A percentile compares a stretch with the other conserved stretches of the same genome.
Conservation (phyloP, 92 coral and sea anemone species). For the Pocillopora grandis region DNA sequence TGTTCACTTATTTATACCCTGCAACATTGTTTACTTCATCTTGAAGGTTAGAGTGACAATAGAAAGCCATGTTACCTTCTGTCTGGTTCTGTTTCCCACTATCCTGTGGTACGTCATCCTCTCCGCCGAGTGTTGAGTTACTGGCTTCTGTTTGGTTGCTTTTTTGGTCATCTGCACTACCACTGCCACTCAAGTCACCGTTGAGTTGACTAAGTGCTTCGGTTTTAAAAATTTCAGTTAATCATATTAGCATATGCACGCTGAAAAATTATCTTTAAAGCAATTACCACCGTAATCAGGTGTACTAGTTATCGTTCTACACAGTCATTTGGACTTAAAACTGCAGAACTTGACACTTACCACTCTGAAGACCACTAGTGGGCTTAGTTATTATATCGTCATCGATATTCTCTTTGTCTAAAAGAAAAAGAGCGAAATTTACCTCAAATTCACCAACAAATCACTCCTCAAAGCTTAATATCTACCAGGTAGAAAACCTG, state of each 20-base stretch:
- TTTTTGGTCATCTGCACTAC: conserved; percentile 28
- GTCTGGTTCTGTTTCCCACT: conserved; percentile 25
- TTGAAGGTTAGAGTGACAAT: neutral
- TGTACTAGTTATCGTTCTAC: too few species aligned
- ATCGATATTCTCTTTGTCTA: conserved; percentile 32
- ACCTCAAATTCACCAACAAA: neutral
- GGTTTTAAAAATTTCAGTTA: too few species aligned
- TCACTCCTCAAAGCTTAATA: neutral
- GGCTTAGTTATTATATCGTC: conserved; percentile 28
- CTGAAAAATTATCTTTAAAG: too few species aligned
- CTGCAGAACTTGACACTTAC: conserved; percentile 6
- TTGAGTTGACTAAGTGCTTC: conserved; percentile 45
- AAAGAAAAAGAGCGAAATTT: neutral
- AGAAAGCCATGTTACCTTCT: neutral
- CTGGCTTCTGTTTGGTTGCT: conserved; percentile 2
- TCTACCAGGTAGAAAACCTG: too few species aligned
- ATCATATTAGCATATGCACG: too few species aligned
- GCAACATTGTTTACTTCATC: too few species aligned
- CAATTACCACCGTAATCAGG: too few species aligned
- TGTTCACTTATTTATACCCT: too few species aligned
- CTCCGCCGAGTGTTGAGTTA: conserved; percentile 31
- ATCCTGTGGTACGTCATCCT: conserved; percentile 12
- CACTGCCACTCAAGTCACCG: conserved; percentile 50
- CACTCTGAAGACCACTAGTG: conserved; percentile 36
- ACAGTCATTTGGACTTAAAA: too few species aligned